Conservation (phyloP, 2,888 invertebrate species). For the Pollenia griseotomentosa region DNA sequence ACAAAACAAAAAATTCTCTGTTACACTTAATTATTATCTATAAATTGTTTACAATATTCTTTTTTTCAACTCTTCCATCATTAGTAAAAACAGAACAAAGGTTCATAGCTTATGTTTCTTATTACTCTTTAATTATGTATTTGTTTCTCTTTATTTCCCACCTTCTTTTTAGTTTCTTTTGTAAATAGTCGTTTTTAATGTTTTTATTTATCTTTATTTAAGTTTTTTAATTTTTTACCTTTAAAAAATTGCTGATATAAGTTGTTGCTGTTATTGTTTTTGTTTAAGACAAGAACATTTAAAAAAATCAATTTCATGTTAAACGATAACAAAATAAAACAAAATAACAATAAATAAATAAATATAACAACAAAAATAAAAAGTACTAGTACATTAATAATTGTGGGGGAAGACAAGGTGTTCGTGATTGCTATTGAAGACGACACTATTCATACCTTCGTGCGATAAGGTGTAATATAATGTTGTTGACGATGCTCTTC, state of each 20-base stretch:
- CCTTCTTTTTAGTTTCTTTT: slow-evolving; percentile 16
- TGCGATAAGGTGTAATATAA: background rate
- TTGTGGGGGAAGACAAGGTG: slow-evolving; percentile 1
- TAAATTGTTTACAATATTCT: slow-evolving; percentile 9
- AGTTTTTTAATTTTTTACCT: background rate
- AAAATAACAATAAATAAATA: slow-evolving; percentile 23
- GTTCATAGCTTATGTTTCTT: background rate
- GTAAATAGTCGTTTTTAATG: background rate
- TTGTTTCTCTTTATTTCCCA: background rate
- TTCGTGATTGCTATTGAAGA: slow-evolving; percentile 7
- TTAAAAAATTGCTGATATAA: slow-evolving; percentile 37
- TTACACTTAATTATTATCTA: slow-evolving; percentile 9
- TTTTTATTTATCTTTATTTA: background rate
- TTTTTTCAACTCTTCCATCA: background rate
- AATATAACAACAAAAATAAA: slow-evolving; percentile 44
- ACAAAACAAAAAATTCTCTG: too few species aligned
- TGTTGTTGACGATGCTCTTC: slow-evolving; percentile 2
- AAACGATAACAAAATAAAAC: slow-evolving; percentile 62
- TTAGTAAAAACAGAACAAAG: background rate
- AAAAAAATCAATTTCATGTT: slow-evolving; percentile 73
- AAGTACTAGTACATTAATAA: background rate
- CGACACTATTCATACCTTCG: background rate
- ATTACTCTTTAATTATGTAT: background rate
- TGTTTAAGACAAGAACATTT: slow-evolving; percentile 21
- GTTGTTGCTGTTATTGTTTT: slow-evolving; percentile 24